These are phyloP conservation scores for Scaptomyza parva DNA, from an alignment of 2,888 invertebrate genomes.

Conservation along the genomic window DNA sequence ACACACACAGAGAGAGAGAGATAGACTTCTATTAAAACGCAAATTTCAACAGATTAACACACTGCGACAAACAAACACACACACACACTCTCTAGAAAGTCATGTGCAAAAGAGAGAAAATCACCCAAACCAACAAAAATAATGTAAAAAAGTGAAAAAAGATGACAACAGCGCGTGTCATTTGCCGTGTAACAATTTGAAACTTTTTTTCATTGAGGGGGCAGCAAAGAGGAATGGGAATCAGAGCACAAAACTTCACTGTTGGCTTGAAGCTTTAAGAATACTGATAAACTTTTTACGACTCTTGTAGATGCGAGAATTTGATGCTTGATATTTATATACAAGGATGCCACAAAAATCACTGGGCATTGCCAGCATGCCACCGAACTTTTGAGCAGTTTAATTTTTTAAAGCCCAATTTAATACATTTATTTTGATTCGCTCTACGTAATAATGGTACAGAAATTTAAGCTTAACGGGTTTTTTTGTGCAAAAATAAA, in stretches of 20 bases:
- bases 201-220: conserved; percentile 59
- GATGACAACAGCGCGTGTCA: conserved; percentile 65
- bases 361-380: background rate
- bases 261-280: conserved; percentile 58
- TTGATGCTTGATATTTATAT: conserved; percentile 13
- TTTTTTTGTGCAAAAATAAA: background rate
- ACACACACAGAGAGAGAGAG: conserved; percentile 13
- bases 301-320: conserved; percentile 61
- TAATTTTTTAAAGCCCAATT: background rate
- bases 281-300: conserved; percentile 75
- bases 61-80: conserved; percentile 23
- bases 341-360: background rate
- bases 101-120: conserved; percentile 1
- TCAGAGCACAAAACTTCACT: conserved; percentile 30
- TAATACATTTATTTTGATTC: background rate
- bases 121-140: background rate
- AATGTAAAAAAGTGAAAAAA: conserved; percentile 5
- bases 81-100: conserved; percentile 6
- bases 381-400: background rate
- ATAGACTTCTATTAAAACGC: conserved; percentile 72
- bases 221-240: conserved; percentile 26
- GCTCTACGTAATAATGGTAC: background rate
- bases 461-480: background rate
- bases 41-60: conserved; percentile 78
- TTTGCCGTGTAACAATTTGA: conserved; percentile 76